A percentile compares a stretch with the other conserved stretches of the same genome.
Conservation (phyloP, 2,888 invertebrate genomes). For the Pterostichus niger region DNA sequence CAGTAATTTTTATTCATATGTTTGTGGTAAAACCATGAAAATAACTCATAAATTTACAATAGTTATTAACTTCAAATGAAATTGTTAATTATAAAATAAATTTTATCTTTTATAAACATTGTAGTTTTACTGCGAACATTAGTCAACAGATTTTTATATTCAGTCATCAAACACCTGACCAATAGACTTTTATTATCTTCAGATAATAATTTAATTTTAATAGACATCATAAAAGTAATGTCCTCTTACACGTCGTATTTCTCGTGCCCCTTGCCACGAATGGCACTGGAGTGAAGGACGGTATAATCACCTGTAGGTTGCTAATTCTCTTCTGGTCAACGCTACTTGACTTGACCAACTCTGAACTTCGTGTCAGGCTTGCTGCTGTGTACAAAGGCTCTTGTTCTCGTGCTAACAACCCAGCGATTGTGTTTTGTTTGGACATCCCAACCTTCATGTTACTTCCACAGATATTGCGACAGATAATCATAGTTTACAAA, state of each 20-base stretch:
- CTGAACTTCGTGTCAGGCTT: slow-evolving; percentile 10
- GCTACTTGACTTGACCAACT: slow-evolving; percentile 15
- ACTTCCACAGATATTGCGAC: background rate
- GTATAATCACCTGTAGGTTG: slow-evolving; percentile 43
- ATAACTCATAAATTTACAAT: background rate
- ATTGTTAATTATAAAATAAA: slow-evolving; percentile 33
- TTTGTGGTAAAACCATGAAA: slow-evolving; percentile 19
- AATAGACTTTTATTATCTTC: slow-evolving; percentile 16
- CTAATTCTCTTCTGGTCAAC: slow-evolving; percentile 40
- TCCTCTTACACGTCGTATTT: background rate
- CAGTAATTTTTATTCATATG: slow-evolving; percentile 2
- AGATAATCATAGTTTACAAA: no score
- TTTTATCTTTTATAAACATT: slow-evolving; percentile 47
- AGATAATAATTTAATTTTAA: background rate
- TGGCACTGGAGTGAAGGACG: slow-evolving; percentile 13
- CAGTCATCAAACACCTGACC: slow-evolving; percentile 22
- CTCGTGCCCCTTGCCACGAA: background rate
- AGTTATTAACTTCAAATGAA: slow-evolving; percentile 29
- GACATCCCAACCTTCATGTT: background rate
- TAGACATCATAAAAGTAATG: background rate
- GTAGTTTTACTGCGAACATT: background rate
- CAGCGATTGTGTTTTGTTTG: slow-evolving; percentile 9
- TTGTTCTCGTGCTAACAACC: slow-evolving; percentile 6
- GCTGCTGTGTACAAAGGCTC: slow-evolving; percentile 27
- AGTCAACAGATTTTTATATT: slow-evolving; percentile 20